Conservation (phyloP, 2,113 vertebrate genomes). For the Podarcis cretensis region DNA sequence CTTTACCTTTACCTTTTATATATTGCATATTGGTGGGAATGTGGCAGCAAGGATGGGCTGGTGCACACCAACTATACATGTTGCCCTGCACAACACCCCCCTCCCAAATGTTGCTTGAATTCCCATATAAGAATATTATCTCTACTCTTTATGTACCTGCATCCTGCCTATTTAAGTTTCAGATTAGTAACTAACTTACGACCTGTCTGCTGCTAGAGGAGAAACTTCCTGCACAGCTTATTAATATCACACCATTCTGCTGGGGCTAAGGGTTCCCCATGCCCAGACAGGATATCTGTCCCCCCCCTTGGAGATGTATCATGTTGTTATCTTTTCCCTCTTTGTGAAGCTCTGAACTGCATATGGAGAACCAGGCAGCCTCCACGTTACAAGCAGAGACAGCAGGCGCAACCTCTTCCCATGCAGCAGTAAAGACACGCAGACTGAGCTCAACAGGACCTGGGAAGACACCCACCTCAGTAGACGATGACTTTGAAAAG, state of each 20-base stretch:
- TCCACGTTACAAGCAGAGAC: conserved; percentile 8
- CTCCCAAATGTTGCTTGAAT: too few species aligned
- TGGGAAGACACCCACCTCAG: conserved; percentile 68
- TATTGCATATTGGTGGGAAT: too few species aligned
- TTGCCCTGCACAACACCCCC: too few species aligned
- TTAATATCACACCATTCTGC: background rate
- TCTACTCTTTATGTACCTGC: background rate
- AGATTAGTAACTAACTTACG: background rate
- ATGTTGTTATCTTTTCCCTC: background rate
- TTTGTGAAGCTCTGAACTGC: conserved; percentile 54
- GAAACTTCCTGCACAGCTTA: background rate
- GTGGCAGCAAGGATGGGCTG: too few species aligned
- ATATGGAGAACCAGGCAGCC: conserved; percentile 16
- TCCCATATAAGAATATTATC: too few species aligned
- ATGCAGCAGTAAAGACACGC: conserved; percentile 65
- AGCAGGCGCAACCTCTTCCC: conserved; percentile 60
- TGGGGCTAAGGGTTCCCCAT: background rate
- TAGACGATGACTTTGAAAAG: conserved; percentile 91
- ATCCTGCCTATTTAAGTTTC: background rate
- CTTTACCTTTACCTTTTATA: too few species aligned
- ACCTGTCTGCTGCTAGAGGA: background rate
- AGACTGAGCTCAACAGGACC: conserved; percentile 72
- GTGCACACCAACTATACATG: too few species aligned
- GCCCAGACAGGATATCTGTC: background rate
- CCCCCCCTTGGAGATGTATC: background rate